A percentile compares a stretch with the other conserved stretches of the same genome.
Conservation (phyloP, 1,140 invertebrate genomes). For the Pogonomyrmex barbatus region DNA sequence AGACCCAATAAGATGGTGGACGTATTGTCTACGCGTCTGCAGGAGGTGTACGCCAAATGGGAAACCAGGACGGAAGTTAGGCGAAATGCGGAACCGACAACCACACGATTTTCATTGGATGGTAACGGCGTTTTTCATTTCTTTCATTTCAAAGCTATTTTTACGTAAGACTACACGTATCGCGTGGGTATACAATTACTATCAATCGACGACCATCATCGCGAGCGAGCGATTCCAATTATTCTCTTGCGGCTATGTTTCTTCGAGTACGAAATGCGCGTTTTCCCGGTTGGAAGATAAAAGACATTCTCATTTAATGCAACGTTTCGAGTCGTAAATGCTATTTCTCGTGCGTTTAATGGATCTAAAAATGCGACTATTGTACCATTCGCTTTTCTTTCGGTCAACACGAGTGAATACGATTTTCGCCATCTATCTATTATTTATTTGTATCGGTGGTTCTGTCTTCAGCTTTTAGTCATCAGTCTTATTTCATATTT, state of each 20-base stretch:
- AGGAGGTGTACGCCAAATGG: slow-evolving; percentile 87
- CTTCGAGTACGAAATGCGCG: not conserved
- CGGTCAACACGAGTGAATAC: not conserved
- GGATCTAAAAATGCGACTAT: not conserved
- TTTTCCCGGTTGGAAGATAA: not conserved
- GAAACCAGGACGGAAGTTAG: slow-evolving; percentile 83
- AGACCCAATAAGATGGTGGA: slow-evolving; percentile 88
- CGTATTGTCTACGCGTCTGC: slow-evolving; percentile 86
- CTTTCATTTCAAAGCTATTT: not conserved
- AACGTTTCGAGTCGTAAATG: not conserved
- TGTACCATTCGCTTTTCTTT: not conserved
- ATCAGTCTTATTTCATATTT: not conserved
- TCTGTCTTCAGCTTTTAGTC: not conserved
- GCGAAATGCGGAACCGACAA: slow-evolving; percentile 79
- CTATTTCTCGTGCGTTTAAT: not conserved
- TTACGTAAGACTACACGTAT: not conserved
- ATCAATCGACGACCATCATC: not conserved
- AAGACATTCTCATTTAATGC: not conserved
- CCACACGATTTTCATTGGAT: slow-evolving; percentile 81
- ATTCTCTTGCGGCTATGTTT: not conserved
- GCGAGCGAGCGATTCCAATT: not conserved
- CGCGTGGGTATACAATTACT: not conserved
- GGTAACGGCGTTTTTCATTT: slow-evolving; percentile 77
- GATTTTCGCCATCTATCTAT: not conserved
- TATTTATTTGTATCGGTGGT: not conserved